Base-by-base conservation (phyloP, 2,797 vertebrate genomes). In the Platalea minor region DNA sequence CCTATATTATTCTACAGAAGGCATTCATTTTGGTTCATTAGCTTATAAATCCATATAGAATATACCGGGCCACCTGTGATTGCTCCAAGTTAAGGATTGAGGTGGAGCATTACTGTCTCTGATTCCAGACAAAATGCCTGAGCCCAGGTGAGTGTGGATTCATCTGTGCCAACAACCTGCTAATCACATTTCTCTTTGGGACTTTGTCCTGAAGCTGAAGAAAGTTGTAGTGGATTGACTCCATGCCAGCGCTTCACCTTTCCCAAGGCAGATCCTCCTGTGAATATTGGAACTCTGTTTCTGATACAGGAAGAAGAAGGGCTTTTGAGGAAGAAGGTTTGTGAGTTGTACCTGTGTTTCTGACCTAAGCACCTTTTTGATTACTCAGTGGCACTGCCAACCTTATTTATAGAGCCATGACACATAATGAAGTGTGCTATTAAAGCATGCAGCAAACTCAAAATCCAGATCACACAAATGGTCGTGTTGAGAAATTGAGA, bases 401-500 rank as follows among this genome's bases (percentile, higher is more conserved):
- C 33, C 48, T 60, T 46, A 51, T 88, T 63, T 89, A 48, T 24
- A 33, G 41, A 41, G 17, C 82, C 23, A 5, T 31, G 63, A 46
- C 23, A 59, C 19, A 9, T 69, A 64, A 57, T n/a, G n/a, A 72
- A 75, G 4, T 18, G 14, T 68, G 33, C 8, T 89, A 19, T 65
- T 31, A 85, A 93, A 75, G 19, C 19, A 11, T 15, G 35, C 0
- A 0, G 29, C 26, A 39, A 51, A 78, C 26, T 82, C 54, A 85
- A 73, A 89, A 73, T 85, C 63, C 8, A 7, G 51, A n/a, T 82
- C 19, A 29, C 39, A 16, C 20, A n/a, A 80, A 81, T 0, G 8
- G 13, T 76, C 37, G 3, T 17, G 24, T 26, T 0, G 0, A 51
- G 31, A 77, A 65, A 50, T 43, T 0, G 3, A 65, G 33, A 41